These are phyloP conservation scores for Listronotus bonariensis DNA, from an alignment of 1,140 invertebrate genomes.

Conservation along the genomic window DNA sequence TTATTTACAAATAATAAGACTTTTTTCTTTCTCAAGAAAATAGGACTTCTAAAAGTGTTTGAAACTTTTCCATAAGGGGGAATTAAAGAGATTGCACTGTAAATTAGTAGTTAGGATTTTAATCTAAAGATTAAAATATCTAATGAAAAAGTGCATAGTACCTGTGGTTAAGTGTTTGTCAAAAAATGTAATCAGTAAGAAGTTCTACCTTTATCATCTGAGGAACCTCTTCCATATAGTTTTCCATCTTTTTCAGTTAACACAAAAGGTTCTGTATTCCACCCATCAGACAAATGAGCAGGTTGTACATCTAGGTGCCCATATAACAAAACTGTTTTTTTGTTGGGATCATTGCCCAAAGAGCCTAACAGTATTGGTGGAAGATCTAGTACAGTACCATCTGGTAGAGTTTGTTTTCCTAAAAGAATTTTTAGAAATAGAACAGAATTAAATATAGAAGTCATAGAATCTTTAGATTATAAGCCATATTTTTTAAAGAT, in stretches of 20 bases:
- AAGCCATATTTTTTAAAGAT: background rate
- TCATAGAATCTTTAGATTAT: background rate
- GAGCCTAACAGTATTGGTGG: slow-evolving; percentile 88
- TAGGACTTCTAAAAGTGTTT: no score
- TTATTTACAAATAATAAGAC: no score
- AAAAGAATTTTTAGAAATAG: no score
- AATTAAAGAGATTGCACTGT: no score
- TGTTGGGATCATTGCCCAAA: slow-evolving; percentile 82
- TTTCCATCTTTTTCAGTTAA: slow-evolving; percentile 89
- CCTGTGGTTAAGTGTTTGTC: no score
- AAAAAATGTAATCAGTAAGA: no score
- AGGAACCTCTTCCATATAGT: slow-evolving; percentile 82
- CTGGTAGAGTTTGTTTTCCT: slow-evolving; percentile 68
- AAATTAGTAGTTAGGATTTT: no score
- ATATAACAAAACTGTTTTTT: slow-evolving; percentile 93
- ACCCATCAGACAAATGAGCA: slow-evolving; percentile 88
- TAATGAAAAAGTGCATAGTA: no score
- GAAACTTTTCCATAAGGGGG: no score
- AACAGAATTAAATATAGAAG: background rate
- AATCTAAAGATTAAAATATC: no score
- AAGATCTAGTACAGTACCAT: slow-evolving; percentile 74
- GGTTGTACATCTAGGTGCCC: slow-evolving; percentile 99
- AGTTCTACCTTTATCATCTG: slow-evolving; percentile 86
- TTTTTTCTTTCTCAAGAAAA: no score
- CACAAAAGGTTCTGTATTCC: slow-evolving; percentile 92